A percentile compares a stretch with the other conserved stretches of the same genome.
phyloP scores from a whole-genome alignment of 2,113 vertebrate species.

The Psophia crepitans region DNA sequence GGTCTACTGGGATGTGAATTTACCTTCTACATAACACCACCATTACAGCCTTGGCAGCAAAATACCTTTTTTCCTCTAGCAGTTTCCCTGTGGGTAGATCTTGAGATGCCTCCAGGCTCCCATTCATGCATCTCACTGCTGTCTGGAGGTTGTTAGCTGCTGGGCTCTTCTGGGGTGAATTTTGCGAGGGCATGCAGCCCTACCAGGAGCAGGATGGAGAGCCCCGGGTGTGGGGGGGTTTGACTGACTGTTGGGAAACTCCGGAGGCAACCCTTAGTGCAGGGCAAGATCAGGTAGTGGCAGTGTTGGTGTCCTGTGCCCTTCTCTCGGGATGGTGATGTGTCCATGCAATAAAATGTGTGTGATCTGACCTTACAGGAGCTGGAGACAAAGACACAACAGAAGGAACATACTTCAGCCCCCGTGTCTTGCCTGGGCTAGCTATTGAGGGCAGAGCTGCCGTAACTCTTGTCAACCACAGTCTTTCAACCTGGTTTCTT shows the following conservation, averaged over 20 bases:
- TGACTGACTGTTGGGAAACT: not conserved
- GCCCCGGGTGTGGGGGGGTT: not conserved
- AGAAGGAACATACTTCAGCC: not conserved
- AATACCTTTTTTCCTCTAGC: not conserved
- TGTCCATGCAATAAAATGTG: not conserved
- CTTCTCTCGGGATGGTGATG: not conserved
- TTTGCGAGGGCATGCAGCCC: not conserved
- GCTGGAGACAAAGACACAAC: not conserved
- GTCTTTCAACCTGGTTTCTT: not conserved
- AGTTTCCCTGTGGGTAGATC: not conserved
- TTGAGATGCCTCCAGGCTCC: not conserved
- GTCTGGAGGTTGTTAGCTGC: not conserved
- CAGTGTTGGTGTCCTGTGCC: not conserved
- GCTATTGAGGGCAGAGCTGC: not conserved
- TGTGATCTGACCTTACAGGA: not conserved
- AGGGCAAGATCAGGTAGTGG: not conserved
- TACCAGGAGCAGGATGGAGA: not conserved
- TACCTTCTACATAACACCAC: not conserved
- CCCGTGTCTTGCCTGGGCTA: not conserved
- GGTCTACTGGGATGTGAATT: not conserved
- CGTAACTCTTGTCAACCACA: not conserved
- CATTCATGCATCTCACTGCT: rapidly evolving
- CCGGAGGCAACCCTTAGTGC: not conserved
- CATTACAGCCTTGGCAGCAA: not conserved
- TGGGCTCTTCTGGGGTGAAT: not conserved